Base-by-base conservation (phyloP, 2,113 vertebrate genomes). In the Serilophus lunatus region DNA sequence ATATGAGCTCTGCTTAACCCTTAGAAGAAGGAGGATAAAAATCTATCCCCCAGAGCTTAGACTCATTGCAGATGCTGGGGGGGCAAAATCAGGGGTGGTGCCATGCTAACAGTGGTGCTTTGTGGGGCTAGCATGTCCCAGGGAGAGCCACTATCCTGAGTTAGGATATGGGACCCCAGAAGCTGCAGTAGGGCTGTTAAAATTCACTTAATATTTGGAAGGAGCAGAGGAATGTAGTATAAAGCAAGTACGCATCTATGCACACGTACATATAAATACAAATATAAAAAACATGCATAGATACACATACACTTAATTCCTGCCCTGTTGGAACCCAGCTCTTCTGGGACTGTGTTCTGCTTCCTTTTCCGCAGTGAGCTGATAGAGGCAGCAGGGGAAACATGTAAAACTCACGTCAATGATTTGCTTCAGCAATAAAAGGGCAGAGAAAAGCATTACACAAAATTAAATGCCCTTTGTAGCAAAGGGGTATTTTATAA, bases 41-140 rank as follows among this genome's bases (percentile, higher is more conserved):
- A 42, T 28, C 35, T 9, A 11, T 5, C 28, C 28, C 24, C 44
- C n/a, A 51, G 29, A 8, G 4, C 42, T n/a, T 47, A 29, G 56
- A 24, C 40, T 18, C 18, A 22, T 28, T 14, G 11, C 51, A 60
- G 38, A 64, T 59, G 25, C 59, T 7, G 5, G 6, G 33, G 16
- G 33, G 10, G 25, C 18, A 9, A 49, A 28, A 28, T 10, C 24
- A 23, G 72, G 49, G 26, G 10, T 0, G 6, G 50, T n/a, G 29
- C 26, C 24, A 19, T 8, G 12, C 35, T 26, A 20, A 28, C 23
- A 60, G 26, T 0, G 7, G 0, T 7, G 2, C 33, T 36, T 10
- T 31, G 26, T 22, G 35, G 26, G n/a, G 24, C 6, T 25, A 33
- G 25, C 13, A 3, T 7, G 29, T 35, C n/a, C 70, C 29, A 3